Evolutionary conservation across 1,140 invertebrate species (phyloP).

Genomic region (Drosophila serrata): DNA sequence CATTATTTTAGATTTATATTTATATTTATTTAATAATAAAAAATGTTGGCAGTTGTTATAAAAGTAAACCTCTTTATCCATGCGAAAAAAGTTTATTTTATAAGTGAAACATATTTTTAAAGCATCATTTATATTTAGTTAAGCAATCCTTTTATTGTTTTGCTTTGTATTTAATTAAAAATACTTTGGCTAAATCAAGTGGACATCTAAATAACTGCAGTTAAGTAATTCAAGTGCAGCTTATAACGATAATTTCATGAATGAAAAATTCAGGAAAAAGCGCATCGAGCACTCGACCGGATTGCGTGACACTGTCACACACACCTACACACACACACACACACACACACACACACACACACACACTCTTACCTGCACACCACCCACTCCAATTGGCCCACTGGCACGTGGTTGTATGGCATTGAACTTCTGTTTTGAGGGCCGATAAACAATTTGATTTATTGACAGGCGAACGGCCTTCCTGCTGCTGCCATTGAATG

Average conservation of each 20-base stretch:
- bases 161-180: neutral
- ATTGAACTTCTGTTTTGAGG: constrained; percentile 68
- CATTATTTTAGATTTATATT: no score
- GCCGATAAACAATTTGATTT: constrained; percentile 65
- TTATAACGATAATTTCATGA: constrained; percentile 60
- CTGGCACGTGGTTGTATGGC: constrained; percentile 29
- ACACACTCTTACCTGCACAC: neutral
- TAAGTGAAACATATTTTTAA: neutral
- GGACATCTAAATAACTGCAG: constrained; percentile 12
- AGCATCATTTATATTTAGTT: neutral
- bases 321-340: constrained; percentile 1
- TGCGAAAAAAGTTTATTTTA: neutral
- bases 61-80: no score
- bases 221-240: constrained; percentile 59
- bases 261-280: constrained; percentile 57
- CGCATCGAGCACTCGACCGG: constrained; percentile 4
- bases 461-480: constrained; percentile 59
- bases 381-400: neutral
- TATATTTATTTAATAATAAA: no score
- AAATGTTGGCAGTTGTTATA: no score
- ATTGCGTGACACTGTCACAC: constrained; percentile 63
- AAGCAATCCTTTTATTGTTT: neutral
- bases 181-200: neutral
- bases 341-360: neutral
- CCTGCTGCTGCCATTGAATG: constrained; percentile 52